Base-by-base conservation (phyloP, 2,113 vertebrate genomes). In the Hystrix cristata region DNA sequence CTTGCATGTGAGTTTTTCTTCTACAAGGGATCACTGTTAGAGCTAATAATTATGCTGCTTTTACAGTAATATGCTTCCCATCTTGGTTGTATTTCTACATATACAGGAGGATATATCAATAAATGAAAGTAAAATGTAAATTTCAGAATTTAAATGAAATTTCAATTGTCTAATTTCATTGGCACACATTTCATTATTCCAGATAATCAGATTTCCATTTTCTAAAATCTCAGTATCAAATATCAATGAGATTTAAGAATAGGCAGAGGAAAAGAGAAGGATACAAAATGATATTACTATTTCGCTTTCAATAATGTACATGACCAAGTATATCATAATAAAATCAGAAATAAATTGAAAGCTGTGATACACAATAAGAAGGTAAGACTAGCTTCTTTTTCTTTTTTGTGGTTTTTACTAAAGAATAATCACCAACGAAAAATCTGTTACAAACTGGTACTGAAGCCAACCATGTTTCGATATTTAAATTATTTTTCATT, bases 401-500 rank as follows among this genome's bases (percentile, higher is more conserved):
- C 14, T 31, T 7, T 29, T 29, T 72, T 79, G 13, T 81, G 31
- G 2, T 38, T 72, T 15, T 74, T 92, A 91, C 55, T 95, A 69
- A 94, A 91, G 25, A 51, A 21, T 78, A 81, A 79, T 46, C 38
- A 78, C 27, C 80, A 87, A 7, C 71, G 55, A 74, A 95, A 96
- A 84, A 59, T 94, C 8, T 62, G 34, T 55, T 86, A 78, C 21
- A 69, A 87, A 83, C 65, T 80, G 10, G 21, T 71, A 4, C 34
- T 72, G 25, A 12, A 79, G 8, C 64, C 15, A 94, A 72, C 88
- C 19, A 57, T 31, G 67, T 85, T 83, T 90, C 65, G 21, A 27
- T 92, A 62, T 74, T 95, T 90, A 82, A 97, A 87, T 87, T 89
- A 55, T 83, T 93, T 94, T 92, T 81, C 25, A 80, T 78, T 90